Conservation (phyloP, 2,113 vertebrate genomes). For the Nesogale talazaci region DNA sequence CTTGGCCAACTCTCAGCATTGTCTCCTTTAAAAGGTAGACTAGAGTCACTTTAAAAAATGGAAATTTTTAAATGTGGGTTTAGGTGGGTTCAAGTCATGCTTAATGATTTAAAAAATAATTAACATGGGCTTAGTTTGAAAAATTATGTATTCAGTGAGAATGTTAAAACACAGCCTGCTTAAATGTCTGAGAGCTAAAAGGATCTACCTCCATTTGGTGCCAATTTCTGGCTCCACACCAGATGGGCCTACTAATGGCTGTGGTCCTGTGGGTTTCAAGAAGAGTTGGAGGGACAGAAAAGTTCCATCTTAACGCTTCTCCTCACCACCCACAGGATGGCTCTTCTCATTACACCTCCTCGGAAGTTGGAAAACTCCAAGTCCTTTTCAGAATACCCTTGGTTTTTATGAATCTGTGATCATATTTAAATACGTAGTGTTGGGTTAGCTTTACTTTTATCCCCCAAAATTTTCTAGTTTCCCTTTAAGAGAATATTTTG, state of each 20-base stretch:
- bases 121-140: conserved; percentile 59
- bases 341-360: conserved; percentile 42
- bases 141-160: conserved; percentile 60
- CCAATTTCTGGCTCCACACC: conserved; percentile 65
- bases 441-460: conserved; percentile 77
- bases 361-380: conserved; percentile 38
- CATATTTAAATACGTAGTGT: conserved; percentile 76
- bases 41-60: not conserved
- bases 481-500: conserved; percentile 84
- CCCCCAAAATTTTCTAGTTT: conserved; percentile 77
- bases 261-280: conserved; percentile 50
- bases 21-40: conserved; percentile 33
- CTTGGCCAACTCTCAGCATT: conserved; percentile 28
- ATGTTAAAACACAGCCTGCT: conserved; percentile 66
- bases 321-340: conserved; percentile 24
- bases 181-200: conserved; percentile 74
- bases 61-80: conserved; percentile 56
- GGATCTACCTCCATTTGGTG: conserved; percentile 63
- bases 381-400: conserved; percentile 57
- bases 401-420: conserved; percentile 59
- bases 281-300: conserved; percentile 36
- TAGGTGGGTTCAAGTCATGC: conserved; percentile 48
- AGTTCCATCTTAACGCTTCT: conserved; percentile 42
- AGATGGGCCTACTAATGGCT: conserved; percentile 67
- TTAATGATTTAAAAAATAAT: conserved; percentile 72